Percentiles rank a stretch among this genome's conserved stretches.
Conservation (phyloP, 2,888 invertebrate species). For the Panzeria rudis region DNA sequence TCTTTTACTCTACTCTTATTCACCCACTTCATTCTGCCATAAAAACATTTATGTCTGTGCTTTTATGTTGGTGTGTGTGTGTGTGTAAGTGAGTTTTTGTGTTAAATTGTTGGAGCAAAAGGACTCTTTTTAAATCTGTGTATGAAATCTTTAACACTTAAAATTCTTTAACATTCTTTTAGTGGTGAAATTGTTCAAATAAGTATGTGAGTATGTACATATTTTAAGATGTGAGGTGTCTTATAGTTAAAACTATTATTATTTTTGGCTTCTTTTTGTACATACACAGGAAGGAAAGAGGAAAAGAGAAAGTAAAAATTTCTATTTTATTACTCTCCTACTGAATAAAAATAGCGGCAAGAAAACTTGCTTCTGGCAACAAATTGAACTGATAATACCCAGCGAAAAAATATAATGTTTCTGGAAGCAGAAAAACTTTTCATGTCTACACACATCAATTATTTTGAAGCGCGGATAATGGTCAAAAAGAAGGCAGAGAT, state of each 20-base stretch:
- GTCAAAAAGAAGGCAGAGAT: too few relatives aligned
- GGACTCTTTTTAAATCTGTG: slow-evolving; percentile 61
- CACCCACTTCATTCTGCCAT: background rate
- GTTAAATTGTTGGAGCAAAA: slow-evolving; percentile 50
- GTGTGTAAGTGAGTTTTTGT: slow-evolving; percentile 42
- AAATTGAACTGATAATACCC: too few relatives aligned
- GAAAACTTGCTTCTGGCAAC: too few relatives aligned
- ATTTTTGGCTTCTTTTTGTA: background rate
- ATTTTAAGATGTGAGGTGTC: background rate
- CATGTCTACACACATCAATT: too few relatives aligned
- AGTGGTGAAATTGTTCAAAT: slow-evolving; percentile 49
- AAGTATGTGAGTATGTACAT: slow-evolving; percentile 19
- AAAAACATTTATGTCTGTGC: slow-evolving; percentile 7
- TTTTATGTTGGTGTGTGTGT: slow-evolving; percentile 22
- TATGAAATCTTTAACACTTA: slow-evolving; percentile 70
- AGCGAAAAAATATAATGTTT: too few relatives aligned
- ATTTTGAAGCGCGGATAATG: too few relatives aligned
- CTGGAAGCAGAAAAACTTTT: too few relatives aligned
- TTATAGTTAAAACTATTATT: slow-evolving; percentile 6
- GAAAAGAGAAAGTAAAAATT: background rate
- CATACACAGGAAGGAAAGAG: background rate
- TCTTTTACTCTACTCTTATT: background rate
- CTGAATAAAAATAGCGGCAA: too few relatives aligned
- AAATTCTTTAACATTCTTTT: slow-evolving; percentile 69
- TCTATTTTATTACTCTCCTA: background rate